Evolutionary conservation across 2,888 invertebrate genomes (phyloP), one percentile per base, ranked within the genome.

Genomic region (Epinotia brunnichana): DNA sequence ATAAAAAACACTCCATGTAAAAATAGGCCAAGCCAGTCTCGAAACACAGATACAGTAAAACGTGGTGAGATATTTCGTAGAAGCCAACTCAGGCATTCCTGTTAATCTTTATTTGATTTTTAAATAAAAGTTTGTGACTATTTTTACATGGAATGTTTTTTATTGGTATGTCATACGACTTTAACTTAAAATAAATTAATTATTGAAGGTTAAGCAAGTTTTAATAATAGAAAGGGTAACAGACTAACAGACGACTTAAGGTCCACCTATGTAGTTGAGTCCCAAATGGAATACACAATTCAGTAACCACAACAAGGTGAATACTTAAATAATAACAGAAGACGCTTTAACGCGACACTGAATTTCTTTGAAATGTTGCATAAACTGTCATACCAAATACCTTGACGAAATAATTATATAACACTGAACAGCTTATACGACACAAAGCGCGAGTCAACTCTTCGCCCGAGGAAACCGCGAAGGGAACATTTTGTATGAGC

Each of bases 401-500:
- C 56, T 66, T 56, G 24, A 72, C 68, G 21, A 72, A 62, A 68
- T 67, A 72, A 72, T 57, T 57, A 57, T 59, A 48, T 51, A 63
- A 57, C 57, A 56, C 61, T 61, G 35, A 60, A 41, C 51, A n/a
- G 54, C 35, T 71, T 71, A 44, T 15, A 71, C 62, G 41, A 19
- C 69, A 71, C 71, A 62, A 60, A 67, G 54, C 29, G 60, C 21
- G 44, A 72, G 54, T 72, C 61, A 62, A 39, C 72, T 72, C 59
- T 61, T 57, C 72, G 11, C 29, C n/a, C n/a, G 44, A 61, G 61
- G 59, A 68, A 69, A 69, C 57, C 57, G 44, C 51, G 48, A 63
- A 53, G 61, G 17, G 56, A 72, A 72, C 63, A 73, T 69, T 73
- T 63, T 68, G 72, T 73, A 63, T 59, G 73, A 73, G 59, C 68